These are phyloP conservation scores for Drosophila persimilis DNA, from an alignment of 1,140 invertebrate genomes.

Conservation along the genomic window DNA sequence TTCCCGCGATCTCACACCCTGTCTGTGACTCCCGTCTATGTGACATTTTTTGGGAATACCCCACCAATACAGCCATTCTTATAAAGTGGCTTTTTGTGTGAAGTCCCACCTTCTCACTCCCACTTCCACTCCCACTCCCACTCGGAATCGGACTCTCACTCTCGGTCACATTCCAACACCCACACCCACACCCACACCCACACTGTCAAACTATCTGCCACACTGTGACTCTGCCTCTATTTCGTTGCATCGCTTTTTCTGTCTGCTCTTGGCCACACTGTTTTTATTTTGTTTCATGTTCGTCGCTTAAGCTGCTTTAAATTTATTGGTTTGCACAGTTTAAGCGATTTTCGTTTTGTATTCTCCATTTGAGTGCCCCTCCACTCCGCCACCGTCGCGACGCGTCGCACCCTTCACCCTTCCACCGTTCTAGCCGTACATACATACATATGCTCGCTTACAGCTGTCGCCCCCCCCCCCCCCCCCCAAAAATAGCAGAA, in stretches of 20 bases:
- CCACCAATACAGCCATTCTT: background rate
- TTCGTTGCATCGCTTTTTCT: slow-evolving; percentile 22
- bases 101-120: background rate
- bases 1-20: too few species aligned
- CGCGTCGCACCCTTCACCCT: too few species aligned
- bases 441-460: background rate
- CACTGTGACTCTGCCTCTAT: background rate
- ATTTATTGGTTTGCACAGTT: slow-evolving; percentile 79
- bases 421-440: too few species aligned
- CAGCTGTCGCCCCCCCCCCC: background rate
- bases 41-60: too few species aligned
- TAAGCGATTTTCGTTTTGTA: slow-evolving; percentile 72
- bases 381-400: too few species aligned
- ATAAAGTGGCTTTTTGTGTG: slow-evolving; percentile 38
- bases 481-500: too few species aligned
- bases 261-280: slow-evolving; percentile 3
- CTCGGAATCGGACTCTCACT: too few species aligned
- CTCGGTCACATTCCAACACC: too few species aligned
- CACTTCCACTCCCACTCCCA: too few species aligned
- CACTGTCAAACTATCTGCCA: background rate
- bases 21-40: too few species aligned
- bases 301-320: slow-evolving; percentile 76
- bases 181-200: background rate
- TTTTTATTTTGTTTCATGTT: slow-evolving; percentile 35
- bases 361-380: slow-evolving; percentile 45